Base-by-base conservation (phyloP, 2,797 vertebrate species). In the Antennarius maculatus region DNA sequence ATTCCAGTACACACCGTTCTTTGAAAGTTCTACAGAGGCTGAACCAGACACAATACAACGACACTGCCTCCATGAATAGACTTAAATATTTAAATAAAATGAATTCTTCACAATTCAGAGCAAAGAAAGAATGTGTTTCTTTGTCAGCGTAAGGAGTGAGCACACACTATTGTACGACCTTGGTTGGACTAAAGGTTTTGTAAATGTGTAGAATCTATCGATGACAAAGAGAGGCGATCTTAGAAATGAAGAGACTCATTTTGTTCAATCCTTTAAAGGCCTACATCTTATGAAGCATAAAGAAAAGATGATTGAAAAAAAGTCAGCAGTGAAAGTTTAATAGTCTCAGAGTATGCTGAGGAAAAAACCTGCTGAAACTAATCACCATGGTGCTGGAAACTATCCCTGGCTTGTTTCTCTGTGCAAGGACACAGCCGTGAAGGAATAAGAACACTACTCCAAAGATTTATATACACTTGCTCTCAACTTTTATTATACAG, bases 381-480 rank as follows among this genome's bases (percentile, higher is more conserved):
- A 80, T 88, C 65, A 65, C 61, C 49, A 34, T 14, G 4, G 66
- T 69, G 70, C 66, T 74, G 61, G 75, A 71, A 56, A 59, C 59
- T 59, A 46, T 46, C 34, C 31, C 69, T 37, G 54, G 52, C 69
- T 82, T 28, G 29, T 67, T 84, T 66, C 73, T 67, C 46, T 61
- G 75, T 39, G 10, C 54, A 52, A 52, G 52, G 45, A 73, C 9
- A 48, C 54, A 58, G 82, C 51, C 54, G 59, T 63, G 56, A 74
- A 75, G 81, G 71, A 52, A 64, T 79, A 67, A 54, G 70, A 76
- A 65, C 51, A 71, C n/a, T 0, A 48, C 78, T 62, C 51, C 34
- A 54, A 74, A 81, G 86, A 92, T 91, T 88, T 88, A 88, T 77
- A 55, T 69, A 39, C 75, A 69, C 70, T 81, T 77, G 72, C 67